Evolutionary conservation across 2,888 invertebrate genomes (phyloP), one percentile per base, ranked within the genome.

Genomic region (Cordilura impudica): DNA sequence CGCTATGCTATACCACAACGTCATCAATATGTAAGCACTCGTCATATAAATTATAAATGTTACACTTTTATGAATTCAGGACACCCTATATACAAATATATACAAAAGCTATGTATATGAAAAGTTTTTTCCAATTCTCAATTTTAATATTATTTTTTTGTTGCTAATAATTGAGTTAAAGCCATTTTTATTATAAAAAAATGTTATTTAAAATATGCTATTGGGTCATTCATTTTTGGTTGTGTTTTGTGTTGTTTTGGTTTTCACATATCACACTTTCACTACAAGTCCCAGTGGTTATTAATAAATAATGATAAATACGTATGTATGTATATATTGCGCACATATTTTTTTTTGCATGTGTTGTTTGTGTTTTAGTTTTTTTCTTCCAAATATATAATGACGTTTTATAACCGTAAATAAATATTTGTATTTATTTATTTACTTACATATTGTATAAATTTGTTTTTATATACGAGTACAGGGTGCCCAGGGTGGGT

Each of bases 141-240:
- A 51, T 51, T 73, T 69, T 4, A 23, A 65, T 70, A 23, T 31
- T 18, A 43, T 56, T 35, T 71, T 53, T 51, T 65, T 35, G 56
- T 19, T 29, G 16, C 18, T 7, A 49, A 39, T 31, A 53, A 47
- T 35, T 51, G 31, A 63, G 43, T 65, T 66, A 49, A 63, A 70
- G 51, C 35, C 23, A 45, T 8, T 49, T 61, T 47, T 49, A 19
- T 35, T 7, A 10, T n/a, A 63, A 69, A 53, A 16, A 60, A 51
- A 67, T 74, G 35, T 60, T 51, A 39, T 74, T 63, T 72, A 18
- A 75, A 31, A 69, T 69, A 56, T 69, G 31, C 61, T 47, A 49
- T 56, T 76, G 51, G 70, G 76, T 65, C 76, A 70, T 58, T 76
- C 53, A 53, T 53, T 70, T 63, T 49, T 61, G 10, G 4, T 29